Base-by-base conservation (phyloP, 64 coral and sea anemone species). In the Montipora sp. region DNA sequence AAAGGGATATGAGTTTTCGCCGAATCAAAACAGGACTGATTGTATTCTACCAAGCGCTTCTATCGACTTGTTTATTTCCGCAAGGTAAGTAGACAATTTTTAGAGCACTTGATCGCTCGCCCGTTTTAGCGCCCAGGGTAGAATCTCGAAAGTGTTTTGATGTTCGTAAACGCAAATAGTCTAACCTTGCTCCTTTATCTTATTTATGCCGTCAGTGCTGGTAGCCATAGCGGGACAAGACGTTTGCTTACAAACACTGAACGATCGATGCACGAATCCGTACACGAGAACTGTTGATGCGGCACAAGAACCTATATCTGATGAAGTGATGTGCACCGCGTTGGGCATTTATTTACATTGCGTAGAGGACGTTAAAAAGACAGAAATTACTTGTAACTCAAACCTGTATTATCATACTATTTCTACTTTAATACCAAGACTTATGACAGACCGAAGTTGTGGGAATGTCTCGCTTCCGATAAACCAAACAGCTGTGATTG, bases 271-370 rank as follows among this genome's bases (percentile, higher is more conserved):
- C 73, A 72, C 73, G 75, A 22, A 3, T 65, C 61, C 46, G 0
- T 85, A 85, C 45, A 0, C 50, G 5, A 84, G 44, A 16, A 21
- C 82, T 5, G 45, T 12, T 1, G 16, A 71, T 5, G 43, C 43
- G 4, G 16, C 27, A 23, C 16, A 16, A 4, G 7, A 68, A 16
- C 8, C 5, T 7, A 77, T 11, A 45, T 15, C 24, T 46, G 48
- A 85, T 65, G 68, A 36, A 83, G 63, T 50, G 15, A 61, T 22
- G 10, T 99, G 98, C 47, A 86, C 87, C 47, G 93, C 91, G 51
- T 75, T 99, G 8, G 90, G 83, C 48, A 49, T 92, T 80, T 99
- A 90, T 82, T 74, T 89, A 91, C 75, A 10, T 19, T 99, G 98
- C 86, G 77, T 95, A 18, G 46, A 89, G 61, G 89, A 85, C 45